These are phyloP conservation scores for Rhopalosiphum nymphaeae DNA, from an alignment of 2,888 invertebrate genomes.

Conservation along the genomic window DNA sequence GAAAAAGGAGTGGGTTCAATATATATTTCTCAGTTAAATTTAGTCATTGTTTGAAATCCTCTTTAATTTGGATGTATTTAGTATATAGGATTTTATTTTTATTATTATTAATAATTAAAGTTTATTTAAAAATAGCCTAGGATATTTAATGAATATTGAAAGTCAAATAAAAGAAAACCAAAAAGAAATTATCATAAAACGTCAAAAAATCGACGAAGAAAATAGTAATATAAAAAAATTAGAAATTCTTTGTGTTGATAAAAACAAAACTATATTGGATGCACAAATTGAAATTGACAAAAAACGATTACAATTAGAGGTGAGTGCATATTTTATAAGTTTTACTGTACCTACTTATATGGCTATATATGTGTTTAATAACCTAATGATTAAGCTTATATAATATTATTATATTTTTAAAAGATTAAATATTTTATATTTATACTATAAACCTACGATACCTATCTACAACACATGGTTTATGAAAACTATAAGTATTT, in stretches of 20 bases:
- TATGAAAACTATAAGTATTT: no score
- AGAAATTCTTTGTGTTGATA: background rate
- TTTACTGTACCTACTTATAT: background rate
- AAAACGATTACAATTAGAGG: conserved; percentile 25
- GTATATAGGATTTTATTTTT: background rate
- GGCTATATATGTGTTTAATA: background rate
- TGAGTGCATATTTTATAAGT: background rate
- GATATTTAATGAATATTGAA: conserved; percentile 20
- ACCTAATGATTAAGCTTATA: no score
- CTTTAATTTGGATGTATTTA: background rate
- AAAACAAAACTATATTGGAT: background rate
- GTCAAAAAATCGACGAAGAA: conserved; percentile 37
- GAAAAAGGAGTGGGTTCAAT: background rate
- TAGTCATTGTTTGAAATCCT: background rate
- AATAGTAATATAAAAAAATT: background rate
- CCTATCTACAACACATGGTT: no score
- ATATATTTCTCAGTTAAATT: background rate
- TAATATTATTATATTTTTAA: no score
- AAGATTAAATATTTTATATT: no score
- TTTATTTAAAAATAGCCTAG: conserved; percentile 14
- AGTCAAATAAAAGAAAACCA: conserved; percentile 34
- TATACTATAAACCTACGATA: no score
- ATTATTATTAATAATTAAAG: background rate
- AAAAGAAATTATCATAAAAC: conserved; percentile 18
- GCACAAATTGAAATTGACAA: background rate